Evolutionary conservation across 2,113 vertebrate genomes (phyloP).

Genomic region (Zosterops pallidus): DNA sequence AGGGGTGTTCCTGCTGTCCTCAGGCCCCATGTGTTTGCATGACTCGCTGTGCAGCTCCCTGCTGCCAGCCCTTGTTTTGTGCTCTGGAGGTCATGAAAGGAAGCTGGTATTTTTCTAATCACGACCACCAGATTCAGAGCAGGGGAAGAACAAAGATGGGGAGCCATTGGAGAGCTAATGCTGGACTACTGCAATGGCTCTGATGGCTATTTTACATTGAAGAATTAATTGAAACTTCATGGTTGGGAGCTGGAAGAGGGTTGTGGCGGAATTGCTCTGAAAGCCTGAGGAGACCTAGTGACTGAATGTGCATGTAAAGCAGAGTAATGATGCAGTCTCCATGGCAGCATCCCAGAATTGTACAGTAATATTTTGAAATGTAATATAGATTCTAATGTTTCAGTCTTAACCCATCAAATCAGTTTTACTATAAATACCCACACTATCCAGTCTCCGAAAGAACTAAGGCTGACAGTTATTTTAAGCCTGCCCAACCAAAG

Average conservation of each 20-base stretch:
- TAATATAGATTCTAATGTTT: slow-evolving; percentile 57
- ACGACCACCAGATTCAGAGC: not conserved
- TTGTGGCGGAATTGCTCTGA: not conserved
- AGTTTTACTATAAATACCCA: slow-evolving; percentile 53
- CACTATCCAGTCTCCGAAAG: not conserved
- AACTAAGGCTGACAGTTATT: slow-evolving; percentile 22
- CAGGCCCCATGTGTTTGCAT: accelerated
- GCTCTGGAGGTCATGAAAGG: not conserved
- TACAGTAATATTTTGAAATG: slow-evolving; percentile 57
- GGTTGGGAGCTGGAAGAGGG: not conserved
- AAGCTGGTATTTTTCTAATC: not conserved
- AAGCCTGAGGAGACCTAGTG: slow-evolving; percentile 9
- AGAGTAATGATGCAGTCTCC: slow-evolving; percentile 13
- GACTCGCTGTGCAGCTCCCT: not conserved
- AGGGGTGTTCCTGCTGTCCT: not conserved
- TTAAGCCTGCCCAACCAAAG: slow-evolving; percentile 37
- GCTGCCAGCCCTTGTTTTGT: not conserved
- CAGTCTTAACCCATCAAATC: slow-evolving; percentile 44
- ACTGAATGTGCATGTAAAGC: not conserved
- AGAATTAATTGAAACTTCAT: not conserved
- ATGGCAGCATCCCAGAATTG: slow-evolving; percentile 46
- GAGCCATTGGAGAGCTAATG: not conserved
- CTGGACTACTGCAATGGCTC: not conserved
- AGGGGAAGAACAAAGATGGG: not conserved
- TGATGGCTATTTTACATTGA: not conserved